These are phyloP conservation scores for Iselma pallidipennis DNA, from an alignment of 2,888 invertebrate species.

Conservation along the genomic window DNA sequence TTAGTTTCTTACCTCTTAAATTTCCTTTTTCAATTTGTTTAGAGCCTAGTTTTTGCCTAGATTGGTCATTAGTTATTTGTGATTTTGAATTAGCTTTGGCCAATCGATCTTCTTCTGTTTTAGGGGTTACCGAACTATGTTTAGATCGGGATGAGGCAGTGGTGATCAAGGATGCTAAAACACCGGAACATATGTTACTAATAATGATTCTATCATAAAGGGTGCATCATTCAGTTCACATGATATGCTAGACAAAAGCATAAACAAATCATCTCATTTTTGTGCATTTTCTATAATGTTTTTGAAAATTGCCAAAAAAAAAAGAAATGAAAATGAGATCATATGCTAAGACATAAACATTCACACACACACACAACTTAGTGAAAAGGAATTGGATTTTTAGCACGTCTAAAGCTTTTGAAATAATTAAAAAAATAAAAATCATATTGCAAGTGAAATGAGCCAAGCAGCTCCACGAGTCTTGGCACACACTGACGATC, in stretches of 20 bases:
- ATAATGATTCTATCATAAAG: slow-evolving; percentile 33
- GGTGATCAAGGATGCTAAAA: slow-evolving; percentile 77
- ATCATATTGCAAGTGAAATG: slow-evolving; percentile 29
- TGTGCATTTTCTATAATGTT: no score
- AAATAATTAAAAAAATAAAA: no score
- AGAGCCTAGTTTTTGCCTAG: slow-evolving; percentile 48
- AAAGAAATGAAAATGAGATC: slow-evolving; percentile 11
- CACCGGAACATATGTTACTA: slow-evolving; percentile 54
- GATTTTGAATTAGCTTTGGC: slow-evolving; percentile 53
- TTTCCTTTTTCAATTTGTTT: slow-evolving; percentile 50
- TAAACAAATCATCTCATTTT: slow-evolving; percentile 18
- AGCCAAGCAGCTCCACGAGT: slow-evolving; percentile 51
- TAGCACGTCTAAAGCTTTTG: slow-evolving; percentile 32
- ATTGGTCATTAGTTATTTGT: slow-evolving; percentile 47
- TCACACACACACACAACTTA: slow-evolving; percentile 14
- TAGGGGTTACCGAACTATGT: slow-evolving; percentile 65
- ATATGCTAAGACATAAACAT: slow-evolving; percentile 2
- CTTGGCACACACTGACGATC: slow-evolving; percentile 56
- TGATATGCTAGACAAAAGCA: slow-evolving; percentile 21
- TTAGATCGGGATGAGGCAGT: slow-evolving; percentile 72
- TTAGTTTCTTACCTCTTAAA: slow-evolving; percentile 50
- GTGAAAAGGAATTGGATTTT: slow-evolving; percentile 26
- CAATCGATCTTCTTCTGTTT: slow-evolving; percentile 56
- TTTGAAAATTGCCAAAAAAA: no score
- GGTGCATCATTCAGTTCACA: slow-evolving; percentile 32